Conservation (phyloP, 2,888 invertebrate species). For the Catocala sponsa region DNA sequence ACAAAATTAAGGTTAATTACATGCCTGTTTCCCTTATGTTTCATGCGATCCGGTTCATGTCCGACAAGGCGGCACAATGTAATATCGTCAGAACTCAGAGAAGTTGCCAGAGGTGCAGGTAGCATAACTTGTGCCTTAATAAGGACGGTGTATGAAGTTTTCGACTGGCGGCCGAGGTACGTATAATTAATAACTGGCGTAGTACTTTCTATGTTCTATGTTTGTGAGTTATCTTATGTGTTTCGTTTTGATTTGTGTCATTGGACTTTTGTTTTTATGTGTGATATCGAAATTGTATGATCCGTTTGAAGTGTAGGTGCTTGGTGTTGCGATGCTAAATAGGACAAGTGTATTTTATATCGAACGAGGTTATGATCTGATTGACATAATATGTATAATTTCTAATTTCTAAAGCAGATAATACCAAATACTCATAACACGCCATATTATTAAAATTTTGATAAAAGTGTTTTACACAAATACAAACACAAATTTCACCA, state of each 20-base stretch:
- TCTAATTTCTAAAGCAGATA: too few relatives aligned
- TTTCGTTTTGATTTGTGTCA: background rate
- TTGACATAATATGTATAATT: too few relatives aligned
- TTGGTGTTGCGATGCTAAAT: too few relatives aligned
- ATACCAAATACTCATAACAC: too few relatives aligned
- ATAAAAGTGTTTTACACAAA: too few relatives aligned
- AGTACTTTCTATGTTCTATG: constrained; percentile 7
- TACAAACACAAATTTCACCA: too few relatives aligned
- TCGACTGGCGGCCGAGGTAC: constrained; percentile 23
- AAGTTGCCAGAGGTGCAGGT: constrained; percentile 38
- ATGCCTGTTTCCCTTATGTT: constrained; percentile 3
- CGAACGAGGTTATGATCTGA: too few relatives aligned
- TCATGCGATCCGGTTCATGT: constrained; percentile 21
- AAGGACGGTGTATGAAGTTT: constrained; percentile 40
- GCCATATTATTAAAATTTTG: too few relatives aligned
- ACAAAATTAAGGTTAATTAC: constrained; percentile 9
- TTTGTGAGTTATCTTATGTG: background rate
- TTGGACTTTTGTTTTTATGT: background rate
- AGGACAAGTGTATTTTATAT: too few relatives aligned
- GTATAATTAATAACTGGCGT: constrained; percentile 21
- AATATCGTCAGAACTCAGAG: constrained; percentile 46
- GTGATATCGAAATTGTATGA: too few relatives aligned
- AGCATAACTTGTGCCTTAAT: constrained; percentile 46
- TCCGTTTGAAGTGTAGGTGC: too few relatives aligned
- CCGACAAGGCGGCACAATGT: constrained; percentile 40